A percentile compares a stretch with the other conserved stretches of the same genome.
phyloP scores from a whole-genome alignment of 1,140 invertebrate genomes.

The Drosophila sturtevanti region DNA sequence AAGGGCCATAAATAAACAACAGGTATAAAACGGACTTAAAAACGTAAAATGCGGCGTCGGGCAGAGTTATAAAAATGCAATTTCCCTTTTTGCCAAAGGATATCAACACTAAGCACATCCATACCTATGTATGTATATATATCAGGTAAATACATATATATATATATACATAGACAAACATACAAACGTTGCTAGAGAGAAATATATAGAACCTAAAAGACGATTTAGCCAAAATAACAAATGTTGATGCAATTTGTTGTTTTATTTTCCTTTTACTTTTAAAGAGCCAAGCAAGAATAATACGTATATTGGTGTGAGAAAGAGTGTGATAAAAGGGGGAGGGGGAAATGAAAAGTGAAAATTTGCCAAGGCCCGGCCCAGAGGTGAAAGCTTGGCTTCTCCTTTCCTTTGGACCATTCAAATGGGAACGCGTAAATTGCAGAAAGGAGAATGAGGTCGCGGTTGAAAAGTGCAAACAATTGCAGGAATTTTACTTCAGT shows the following conservation, averaged over 20 bases:
- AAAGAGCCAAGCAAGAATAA: conserved; percentile 40
- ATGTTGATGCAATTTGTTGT: conserved; percentile 65
- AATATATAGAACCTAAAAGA: conserved; percentile 39
- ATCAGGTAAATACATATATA: conserved; percentile 1
- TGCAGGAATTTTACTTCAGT: conserved; percentile 32
- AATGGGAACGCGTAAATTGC: conserved; percentile 58
- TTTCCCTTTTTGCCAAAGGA: conserved; percentile 27
- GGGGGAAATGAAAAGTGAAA: conserved; percentile 29
- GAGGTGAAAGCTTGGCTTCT: conserved; percentile 30
- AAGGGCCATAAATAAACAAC: conserved; percentile 67
- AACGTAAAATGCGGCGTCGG: conserved; percentile 40
- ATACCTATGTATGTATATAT: conserved; percentile 7
- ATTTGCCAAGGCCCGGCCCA: conserved; percentile 48
- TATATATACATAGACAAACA: not conserved
- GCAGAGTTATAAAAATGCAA: conserved; percentile 53
- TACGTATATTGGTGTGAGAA: conserved; percentile 35
- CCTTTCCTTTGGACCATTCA: conserved; percentile 42
- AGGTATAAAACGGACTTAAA: conserved; percentile 66
- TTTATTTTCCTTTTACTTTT: not conserved
- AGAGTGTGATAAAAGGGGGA: no score
- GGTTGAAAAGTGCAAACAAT: conserved; percentile 62
- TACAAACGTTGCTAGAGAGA: conserved; percentile 11
- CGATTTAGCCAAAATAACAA: conserved; percentile 50
- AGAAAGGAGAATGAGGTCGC: conserved; percentile 27
- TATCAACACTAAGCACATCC: conserved; percentile 5